These are phyloP conservation scores for Balanococcus diminutus DNA, from an alignment of 2,888 invertebrate species.

Conservation along the genomic window DNA sequence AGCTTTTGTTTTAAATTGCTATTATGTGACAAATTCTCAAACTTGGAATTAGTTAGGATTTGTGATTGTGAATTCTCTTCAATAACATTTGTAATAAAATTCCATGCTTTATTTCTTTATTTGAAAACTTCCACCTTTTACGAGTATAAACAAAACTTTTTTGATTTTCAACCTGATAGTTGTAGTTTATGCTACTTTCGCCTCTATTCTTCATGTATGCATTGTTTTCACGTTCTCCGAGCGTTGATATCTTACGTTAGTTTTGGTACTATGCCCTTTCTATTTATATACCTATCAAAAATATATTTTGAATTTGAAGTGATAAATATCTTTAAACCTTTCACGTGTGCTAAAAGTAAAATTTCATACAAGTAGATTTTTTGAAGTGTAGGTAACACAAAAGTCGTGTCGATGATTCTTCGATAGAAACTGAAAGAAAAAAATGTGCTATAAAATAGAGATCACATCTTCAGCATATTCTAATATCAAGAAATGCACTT, in stretches of 20 bases:
- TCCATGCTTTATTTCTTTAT: background rate
- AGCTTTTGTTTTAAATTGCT: too few species aligned
- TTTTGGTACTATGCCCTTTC: too few species aligned
- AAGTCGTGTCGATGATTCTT: background rate
- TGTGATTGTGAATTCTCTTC: background rate
- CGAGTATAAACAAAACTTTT: background rate
- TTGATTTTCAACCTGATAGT: background rate
- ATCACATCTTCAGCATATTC: background rate
- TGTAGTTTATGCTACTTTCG: background rate
- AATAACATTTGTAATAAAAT: background rate
- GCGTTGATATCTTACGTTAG: too few species aligned
- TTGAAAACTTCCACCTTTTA: background rate
- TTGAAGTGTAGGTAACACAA: background rate
- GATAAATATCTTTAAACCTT: background rate
- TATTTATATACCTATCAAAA: slow-evolving; percentile 1
- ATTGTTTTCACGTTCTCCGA: background rate
- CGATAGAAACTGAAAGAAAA: background rate
- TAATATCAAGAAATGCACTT: background rate
- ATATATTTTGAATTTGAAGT: background rate
- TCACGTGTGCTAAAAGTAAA: background rate
- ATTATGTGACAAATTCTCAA: background rate
- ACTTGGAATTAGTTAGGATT: background rate
- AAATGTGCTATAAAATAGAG: background rate
- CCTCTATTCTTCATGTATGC: background rate
- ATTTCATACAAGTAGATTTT: background rate